A percentile compares a stretch with the other conserved stretches of the same genome.
These are phyloP conservation scores for Poeciliopsis infans DNA, from an alignment of 2,797 vertebrate genomes.

Conservation along the genomic window DNA sequence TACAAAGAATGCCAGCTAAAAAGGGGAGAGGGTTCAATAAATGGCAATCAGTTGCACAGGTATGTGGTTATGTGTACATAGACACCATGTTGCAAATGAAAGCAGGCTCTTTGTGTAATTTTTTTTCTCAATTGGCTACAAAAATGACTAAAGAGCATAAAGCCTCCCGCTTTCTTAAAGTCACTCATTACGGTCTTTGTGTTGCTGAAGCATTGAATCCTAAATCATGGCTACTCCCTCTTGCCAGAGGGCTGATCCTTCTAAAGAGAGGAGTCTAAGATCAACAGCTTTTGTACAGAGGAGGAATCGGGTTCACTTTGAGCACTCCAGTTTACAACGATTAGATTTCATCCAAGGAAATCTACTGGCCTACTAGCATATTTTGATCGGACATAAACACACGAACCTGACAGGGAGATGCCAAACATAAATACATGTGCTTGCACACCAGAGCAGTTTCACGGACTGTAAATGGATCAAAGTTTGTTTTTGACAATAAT, in stretches of 20 bases:
- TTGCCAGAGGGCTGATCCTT: constrained; percentile 20
- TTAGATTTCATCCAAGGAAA: constrained; percentile 7
- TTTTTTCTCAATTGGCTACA: neutral
- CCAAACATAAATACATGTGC: neutral
- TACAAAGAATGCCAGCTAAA: constrained; percentile 38
- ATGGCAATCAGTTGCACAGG: constrained; percentile 38
- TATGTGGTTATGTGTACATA: constrained; percentile 19
- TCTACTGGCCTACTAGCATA: neutral
- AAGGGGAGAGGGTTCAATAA: constrained; percentile 2
- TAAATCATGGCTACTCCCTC: constrained; percentile 12
- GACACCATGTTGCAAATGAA: neutral
- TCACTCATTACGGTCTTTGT: constrained; percentile 8
- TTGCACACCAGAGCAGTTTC: neutral
- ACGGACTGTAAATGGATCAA: neutral
- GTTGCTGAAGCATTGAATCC: constrained; percentile 15
- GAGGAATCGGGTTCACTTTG: constrained; percentile 4
- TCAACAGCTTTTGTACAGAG: neutral
- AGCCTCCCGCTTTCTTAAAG: neutral
- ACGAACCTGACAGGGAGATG: neutral
- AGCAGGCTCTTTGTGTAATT: neutral
- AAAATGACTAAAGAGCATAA: constrained; percentile 8
- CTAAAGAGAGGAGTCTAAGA: constrained; percentile 14
- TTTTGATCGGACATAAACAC: constrained; percentile 1
- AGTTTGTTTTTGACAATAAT: neutral
- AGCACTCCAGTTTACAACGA: neutral